Evolutionary conservation across 2,113 vertebrate genomes (phyloP), one percentile per base, ranked within the genome.

Genomic region (Anseranas semipalmata): DNA sequence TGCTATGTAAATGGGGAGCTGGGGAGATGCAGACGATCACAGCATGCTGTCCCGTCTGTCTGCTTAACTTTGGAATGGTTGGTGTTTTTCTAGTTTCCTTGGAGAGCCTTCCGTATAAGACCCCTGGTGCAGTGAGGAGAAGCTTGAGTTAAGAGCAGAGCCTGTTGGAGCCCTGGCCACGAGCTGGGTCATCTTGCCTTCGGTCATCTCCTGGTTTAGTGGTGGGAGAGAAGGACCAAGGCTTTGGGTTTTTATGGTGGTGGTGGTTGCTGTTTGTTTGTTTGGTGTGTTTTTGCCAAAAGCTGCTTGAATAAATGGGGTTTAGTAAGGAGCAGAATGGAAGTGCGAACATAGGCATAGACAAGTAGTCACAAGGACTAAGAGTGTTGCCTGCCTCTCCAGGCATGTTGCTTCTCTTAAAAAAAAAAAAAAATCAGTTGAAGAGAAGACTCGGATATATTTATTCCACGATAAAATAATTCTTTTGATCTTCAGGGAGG

Each of bases 401-500:
- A 48, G 21, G 14, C 45, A 9, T 32, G 28, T n/a, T 78, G 56
- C 65, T 52, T 65, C 11, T 16, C 32, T 67, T 46, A 43, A 9
- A 37, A 25, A 25, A 53, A 39, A 35, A 32, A 21, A 22, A 21
- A 70, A 62, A 81, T 90, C 46, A 48, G 83, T 70, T 87, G 77
- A 81, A 94, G 72, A 59, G 78, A 45, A 65, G 39, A 85, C 30
- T 81, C 3, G 1, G 85, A 80, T 92, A 73, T 90, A 35, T 93
- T 97, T 97, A 90, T 96, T 94, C 76, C 67, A 80, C 71, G 93
- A 83, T 83, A 95, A 95, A 83, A 56, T 87, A 86, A 86, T 94
- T 84, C 78, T 88, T 97, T 97, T 97, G 95, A 96, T 97, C 95
- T 95, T 95, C 78, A 87, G 58, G 92, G 85, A 97, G 87, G 83